Evolutionary conservation across 2,113 vertebrate species (phyloP).

Genomic region (Cichladusa arquata): DNA sequence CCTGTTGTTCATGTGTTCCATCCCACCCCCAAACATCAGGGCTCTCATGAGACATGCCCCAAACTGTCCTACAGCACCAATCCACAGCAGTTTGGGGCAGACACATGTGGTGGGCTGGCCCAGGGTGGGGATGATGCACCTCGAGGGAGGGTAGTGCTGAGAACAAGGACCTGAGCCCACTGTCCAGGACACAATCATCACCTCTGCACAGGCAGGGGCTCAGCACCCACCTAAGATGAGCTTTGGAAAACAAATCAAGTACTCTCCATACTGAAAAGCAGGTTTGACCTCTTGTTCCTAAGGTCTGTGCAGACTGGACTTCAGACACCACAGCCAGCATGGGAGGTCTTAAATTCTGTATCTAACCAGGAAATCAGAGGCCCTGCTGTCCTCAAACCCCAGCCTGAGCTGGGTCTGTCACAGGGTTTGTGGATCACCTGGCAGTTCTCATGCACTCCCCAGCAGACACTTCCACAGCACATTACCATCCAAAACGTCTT

Average conservation of each 20-base stretch:
- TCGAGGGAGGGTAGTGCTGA: fast-evolving
- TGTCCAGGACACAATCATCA: neutral
- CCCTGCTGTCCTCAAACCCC: neutral
- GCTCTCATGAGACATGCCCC: neutral
- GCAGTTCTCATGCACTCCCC: neutral
- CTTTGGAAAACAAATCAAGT: neutral
- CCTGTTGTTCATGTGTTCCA: neutral
- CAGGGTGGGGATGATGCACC: neutral
- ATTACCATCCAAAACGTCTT: neutral
- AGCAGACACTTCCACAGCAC: neutral
- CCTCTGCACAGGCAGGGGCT: neutral
- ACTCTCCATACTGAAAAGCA: neutral
- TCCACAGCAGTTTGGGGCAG: neutral
- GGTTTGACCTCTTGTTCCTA: neutral
- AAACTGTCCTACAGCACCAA: neutral
- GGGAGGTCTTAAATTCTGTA: neutral
- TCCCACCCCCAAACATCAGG: neutral
- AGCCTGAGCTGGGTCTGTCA: neutral
- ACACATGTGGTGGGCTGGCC: neutral
- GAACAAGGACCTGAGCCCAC: fast-evolving
- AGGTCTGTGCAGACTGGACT: neutral
- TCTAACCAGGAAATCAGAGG: neutral
- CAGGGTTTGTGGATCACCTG: neutral
- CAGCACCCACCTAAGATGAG: neutral
- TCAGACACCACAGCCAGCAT: neutral